A percentile compares a stretch with the other conserved stretches of the same genome.
phyloP scores from a whole-genome alignment of 2,888 invertebrate species.

The Hypercompe scribonia region DNA sequence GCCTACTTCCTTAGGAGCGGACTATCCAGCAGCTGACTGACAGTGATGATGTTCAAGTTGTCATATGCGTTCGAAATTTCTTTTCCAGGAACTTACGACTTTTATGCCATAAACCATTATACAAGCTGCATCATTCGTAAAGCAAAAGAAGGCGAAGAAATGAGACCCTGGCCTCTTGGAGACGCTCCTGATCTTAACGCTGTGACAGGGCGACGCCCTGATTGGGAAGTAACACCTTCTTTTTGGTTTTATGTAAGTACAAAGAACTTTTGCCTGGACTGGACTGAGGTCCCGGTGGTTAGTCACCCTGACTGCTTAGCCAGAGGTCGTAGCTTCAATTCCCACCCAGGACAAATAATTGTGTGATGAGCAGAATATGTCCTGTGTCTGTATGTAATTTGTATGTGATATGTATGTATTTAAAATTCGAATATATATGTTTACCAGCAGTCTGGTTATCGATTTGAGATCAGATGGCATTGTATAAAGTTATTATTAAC shows the following conservation, averaged over 20 bases:
- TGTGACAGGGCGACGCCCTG: background rate
- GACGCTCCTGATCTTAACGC: slow-evolving; percentile 43
- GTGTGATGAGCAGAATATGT: no score
- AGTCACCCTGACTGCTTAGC: no score
- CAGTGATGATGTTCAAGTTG: background rate
- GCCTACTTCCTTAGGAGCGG: no score
- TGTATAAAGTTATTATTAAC: no score
- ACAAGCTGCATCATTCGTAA: slow-evolving; percentile 56
- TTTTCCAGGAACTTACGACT: slow-evolving; percentile 83
- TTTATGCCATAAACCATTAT: slow-evolving; percentile 89
- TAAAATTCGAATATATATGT: background rate
- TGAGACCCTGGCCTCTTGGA: slow-evolving; percentile 52
- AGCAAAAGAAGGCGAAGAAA: slow-evolving; percentile 49
- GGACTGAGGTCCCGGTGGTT: no score
- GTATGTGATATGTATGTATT: background rate
- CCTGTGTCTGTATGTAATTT: background rate
- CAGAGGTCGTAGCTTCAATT: no score
- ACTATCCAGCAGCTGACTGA: no score
- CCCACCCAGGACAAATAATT: no score
- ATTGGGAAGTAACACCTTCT: background rate
- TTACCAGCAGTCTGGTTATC: no score
- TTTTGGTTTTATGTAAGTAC: background rate
- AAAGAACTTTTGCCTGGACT: background rate
- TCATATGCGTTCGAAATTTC: background rate
- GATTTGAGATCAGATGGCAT: no score